phyloP scores from a whole-genome alignment of 2,797 vertebrate genomes.

The Euphonia xanthogaster region DNA sequence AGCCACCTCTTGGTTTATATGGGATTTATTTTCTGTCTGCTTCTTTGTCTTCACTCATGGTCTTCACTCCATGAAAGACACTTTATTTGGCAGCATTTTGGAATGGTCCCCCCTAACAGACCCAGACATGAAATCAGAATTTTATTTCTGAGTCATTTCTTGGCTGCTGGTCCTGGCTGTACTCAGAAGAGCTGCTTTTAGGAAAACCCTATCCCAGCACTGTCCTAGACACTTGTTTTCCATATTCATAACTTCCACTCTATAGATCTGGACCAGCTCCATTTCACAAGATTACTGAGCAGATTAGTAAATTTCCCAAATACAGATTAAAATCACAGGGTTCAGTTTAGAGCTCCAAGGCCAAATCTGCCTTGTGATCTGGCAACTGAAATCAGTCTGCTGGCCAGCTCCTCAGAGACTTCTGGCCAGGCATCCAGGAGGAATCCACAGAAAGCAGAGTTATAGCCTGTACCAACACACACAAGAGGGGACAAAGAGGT shows the following conservation, averaged over 20 bases:
- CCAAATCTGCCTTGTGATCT: conserved; percentile 6
- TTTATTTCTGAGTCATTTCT: neutral
- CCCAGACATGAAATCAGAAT: neutral
- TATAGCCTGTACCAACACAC: neutral
- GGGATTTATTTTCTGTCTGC: neutral
- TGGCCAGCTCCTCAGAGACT: neutral
- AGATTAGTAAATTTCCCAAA: neutral
- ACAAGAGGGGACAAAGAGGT: neutral
- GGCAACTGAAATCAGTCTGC: neutral
- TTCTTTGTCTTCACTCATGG: neutral
- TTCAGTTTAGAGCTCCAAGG: neutral
- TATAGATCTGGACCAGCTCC: neutral
- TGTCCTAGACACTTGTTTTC: neutral
- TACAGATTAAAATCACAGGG: neutral
- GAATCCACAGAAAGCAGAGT: neutral
- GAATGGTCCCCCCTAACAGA: neutral
- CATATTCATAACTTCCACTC: neutral
- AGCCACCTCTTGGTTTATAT: neutral
- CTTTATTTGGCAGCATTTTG: conserved; percentile 10
- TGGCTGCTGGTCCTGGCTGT: neutral
- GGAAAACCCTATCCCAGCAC: neutral
- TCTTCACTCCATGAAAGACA: neutral
- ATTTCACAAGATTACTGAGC: neutral
- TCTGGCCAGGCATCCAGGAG: neutral
- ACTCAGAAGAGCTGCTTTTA: neutral